Base-by-base conservation (phyloP, 2,888 invertebrate species). In the Folsomia manolachei region DNA sequence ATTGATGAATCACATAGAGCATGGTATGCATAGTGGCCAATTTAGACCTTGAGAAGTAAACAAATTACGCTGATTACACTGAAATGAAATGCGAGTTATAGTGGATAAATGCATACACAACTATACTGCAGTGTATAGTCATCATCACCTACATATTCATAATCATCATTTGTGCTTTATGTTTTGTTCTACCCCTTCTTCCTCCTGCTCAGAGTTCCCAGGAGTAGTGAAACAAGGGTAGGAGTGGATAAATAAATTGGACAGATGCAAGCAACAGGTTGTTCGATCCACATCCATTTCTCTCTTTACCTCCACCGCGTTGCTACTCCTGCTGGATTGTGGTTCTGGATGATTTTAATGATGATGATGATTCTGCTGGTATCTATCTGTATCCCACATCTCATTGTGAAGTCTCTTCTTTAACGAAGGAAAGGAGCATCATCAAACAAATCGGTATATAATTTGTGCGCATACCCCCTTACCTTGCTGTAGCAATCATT, bases 341-440 rank as follows among this genome's bases (percentile, higher is more conserved):
- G n/a, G n/a, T 39, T 39, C 64, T 69, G 71, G 71, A 74, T 71
- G 71, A 69, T 65, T 74, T 69, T 71, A 69, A 74, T 71, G 71
- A 74, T 74, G 52, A 69, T 69, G 73, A 74, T 71, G 71, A 71
- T 74, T 69, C 71, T 71, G 64, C 63, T 69, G 71, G 65, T 74
- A 65, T 64, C 64, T 65, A 25, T 63, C 63, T 39, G 4, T 4
- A 14, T 39, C 7, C 39, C 14, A 14, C 39, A 39, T 39, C 14
- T 9, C 39, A 39, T 14, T 39, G 14, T 39, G 39, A 4, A 39
- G 7, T 39, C 7, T 39, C 39, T 14, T 39, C n/a, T n/a, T n/a
- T n/a, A 39, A 9, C 39, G 39, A 39, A 39, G 39, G 14, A 39
- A 39, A 39, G n/a, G n/a, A n/a, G 56, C 56, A 56, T 21, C 19